phyloP scores from a whole-genome alignment of 2,113 vertebrate genomes.

The Semnornis frantzii region DNA sequence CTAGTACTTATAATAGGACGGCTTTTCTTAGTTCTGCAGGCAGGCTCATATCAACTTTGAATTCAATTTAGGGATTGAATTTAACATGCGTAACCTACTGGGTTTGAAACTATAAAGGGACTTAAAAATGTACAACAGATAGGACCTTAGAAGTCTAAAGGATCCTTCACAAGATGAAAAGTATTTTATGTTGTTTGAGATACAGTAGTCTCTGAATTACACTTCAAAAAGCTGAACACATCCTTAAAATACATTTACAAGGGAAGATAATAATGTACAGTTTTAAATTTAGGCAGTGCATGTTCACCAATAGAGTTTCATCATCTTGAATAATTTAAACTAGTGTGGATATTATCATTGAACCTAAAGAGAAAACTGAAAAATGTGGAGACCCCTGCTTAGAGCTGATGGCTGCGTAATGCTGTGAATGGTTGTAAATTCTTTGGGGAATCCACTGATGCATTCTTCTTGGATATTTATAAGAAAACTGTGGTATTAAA shows the following conservation, averaged over 20 bases:
- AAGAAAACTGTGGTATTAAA: conserved; percentile 53
- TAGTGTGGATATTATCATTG: conserved; percentile 43
- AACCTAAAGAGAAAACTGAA: conserved; percentile 64
- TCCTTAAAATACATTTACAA: conserved; percentile 68
- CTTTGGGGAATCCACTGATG: conserved; percentile 48
- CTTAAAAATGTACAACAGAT: conserved; percentile 71
- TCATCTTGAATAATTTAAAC: conserved; percentile 70
- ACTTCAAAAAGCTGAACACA: conserved; percentile 60
- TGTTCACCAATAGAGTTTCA: conserved; percentile 64
- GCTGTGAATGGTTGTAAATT: conserved; percentile 44
- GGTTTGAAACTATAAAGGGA: conserved; percentile 69
- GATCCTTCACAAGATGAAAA: conserved; percentile 66
- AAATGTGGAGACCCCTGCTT: conserved; percentile 62
- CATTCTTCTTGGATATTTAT: conserved; percentile 55
- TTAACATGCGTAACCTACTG: conserved; percentile 62
- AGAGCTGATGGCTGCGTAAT: conserved; percentile 53
- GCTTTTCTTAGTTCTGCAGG: conserved; percentile 41
- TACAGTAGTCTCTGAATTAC: conserved; percentile 64
- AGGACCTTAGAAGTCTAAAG: conserved; percentile 67
- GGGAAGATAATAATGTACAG: conserved; percentile 66
- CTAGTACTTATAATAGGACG: conserved; percentile 15
- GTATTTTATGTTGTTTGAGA: conserved; percentile 69
- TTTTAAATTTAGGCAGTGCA: conserved; percentile 64
- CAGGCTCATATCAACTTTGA: conserved; percentile 50
- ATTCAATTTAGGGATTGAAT: conserved; percentile 69